phyloP scores from a whole-genome alignment of 2,113 vertebrate species.

The Tylochromis polylepis region DNA sequence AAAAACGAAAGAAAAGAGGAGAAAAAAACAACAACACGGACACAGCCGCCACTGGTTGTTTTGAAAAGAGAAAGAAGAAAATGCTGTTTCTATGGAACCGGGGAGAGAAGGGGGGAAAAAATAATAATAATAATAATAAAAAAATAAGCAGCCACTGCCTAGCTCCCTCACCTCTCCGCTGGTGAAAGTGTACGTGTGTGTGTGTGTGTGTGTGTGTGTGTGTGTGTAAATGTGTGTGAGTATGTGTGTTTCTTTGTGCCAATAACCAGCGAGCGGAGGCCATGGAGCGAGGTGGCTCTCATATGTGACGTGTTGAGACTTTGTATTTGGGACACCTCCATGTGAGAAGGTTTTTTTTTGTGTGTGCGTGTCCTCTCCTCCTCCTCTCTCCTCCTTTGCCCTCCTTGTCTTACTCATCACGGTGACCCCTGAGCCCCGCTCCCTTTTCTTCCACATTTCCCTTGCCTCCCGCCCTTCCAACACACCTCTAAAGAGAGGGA shows the following conservation, averaged over 20 bases:
- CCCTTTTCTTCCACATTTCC: neutral
- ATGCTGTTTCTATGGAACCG: slow-evolving; percentile 40
- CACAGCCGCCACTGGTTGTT: slow-evolving; percentile 36
- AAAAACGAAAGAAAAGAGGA: neutral
- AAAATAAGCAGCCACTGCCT: slow-evolving; percentile 8
- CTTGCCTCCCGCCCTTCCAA: neutral
- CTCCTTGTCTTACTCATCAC: slow-evolving; percentile 41
- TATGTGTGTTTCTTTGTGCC: slow-evolving; percentile 60
- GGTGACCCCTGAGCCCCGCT: slow-evolving; percentile 1
- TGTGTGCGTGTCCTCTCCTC: slow-evolving; percentile 44
- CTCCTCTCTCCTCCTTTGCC: slow-evolving; percentile 24
- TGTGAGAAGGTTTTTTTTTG: slow-evolving; percentile 54
- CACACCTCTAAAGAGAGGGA: slow-evolving; percentile 70
- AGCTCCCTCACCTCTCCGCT: slow-evolving; percentile 40
- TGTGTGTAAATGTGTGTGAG: slow-evolving; percentile 3
- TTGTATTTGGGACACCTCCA: slow-evolving; percentile 68
- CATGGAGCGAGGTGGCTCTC: slow-evolving; percentile 45
- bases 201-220: slow-evolving; percentile 13
- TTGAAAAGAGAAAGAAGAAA: slow-evolving; percentile 46
- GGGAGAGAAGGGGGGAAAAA: neutral
- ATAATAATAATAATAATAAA: neutral
- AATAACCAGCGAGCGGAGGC: slow-evolving; percentile 56
- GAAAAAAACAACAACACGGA: neutral
- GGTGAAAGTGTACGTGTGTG: slow-evolving; percentile 26
- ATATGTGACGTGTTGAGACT: slow-evolving; percentile 66